Evolutionary conservation across 2,113 vertebrate genomes (phyloP).

Genomic region (Sander lucioperca): DNA sequence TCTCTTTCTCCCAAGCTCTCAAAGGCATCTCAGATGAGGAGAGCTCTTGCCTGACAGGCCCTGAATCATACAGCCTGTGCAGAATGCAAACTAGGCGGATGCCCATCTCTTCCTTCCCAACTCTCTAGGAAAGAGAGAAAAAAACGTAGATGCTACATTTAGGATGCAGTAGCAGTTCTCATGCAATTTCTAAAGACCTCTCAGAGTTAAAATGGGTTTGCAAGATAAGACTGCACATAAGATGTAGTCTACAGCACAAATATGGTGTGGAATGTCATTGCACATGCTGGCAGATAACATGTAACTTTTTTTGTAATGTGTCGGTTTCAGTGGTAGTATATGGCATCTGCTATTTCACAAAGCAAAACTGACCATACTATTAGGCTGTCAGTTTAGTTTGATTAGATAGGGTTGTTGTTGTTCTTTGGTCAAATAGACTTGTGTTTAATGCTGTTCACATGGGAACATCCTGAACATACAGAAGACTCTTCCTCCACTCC

Average conservation of each 20-base stretch:
- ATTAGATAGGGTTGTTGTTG: no score
- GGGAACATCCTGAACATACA: no score
- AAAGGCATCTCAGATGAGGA: conserved; percentile 76
- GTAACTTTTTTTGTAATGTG: neutral
- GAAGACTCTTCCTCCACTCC: neutral
- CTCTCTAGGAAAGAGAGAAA: conserved; percentile 56
- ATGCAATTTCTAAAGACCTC: conserved; percentile 51
- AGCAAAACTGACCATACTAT: conserved; percentile 1
- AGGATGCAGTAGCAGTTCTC: conserved; percentile 47
- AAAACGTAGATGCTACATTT: conserved; percentile 35
- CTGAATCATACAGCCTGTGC: conserved; percentile 60
- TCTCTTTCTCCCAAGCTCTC: conserved; percentile 69
- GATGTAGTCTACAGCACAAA: conserved; percentile 30
- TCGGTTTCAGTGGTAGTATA: neutral
- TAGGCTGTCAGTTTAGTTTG: neutral
- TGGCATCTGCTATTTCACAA: neutral
- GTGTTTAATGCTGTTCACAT: no score
- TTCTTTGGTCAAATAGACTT: no score
- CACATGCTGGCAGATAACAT: conserved; percentile 10
- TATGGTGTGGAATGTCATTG: conserved; percentile 22
- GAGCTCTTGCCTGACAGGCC: conserved; percentile 74
- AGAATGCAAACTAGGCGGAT: conserved; percentile 77
- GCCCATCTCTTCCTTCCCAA: conserved; percentile 57
- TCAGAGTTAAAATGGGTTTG: conserved; percentile 42
- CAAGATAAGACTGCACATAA: conserved; percentile 44